These are phyloP conservation scores for Zygaena filipendulae DNA, from an alignment of 2,888 invertebrate genomes.

Conservation along the genomic window DNA sequence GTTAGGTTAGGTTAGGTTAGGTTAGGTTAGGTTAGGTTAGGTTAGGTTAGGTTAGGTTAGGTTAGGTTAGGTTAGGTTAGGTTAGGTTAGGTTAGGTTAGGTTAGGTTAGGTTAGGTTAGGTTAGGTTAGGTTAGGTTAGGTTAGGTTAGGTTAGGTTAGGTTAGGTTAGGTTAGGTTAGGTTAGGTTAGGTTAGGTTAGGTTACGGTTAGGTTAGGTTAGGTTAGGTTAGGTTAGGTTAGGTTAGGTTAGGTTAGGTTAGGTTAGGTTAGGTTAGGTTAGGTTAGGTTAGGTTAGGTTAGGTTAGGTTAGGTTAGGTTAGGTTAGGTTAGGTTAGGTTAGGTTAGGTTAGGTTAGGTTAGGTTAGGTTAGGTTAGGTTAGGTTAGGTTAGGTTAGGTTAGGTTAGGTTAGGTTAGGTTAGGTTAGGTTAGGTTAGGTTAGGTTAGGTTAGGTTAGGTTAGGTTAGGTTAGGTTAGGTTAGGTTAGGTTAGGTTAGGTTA, in stretches of 20 bases:
- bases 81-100: constrained; percentile 13
- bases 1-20: constrained; percentile 10
- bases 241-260: constrained; percentile 18
- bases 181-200: constrained; percentile 21
- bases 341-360: constrained; percentile 20
- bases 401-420: constrained; percentile 19
- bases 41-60: constrained; percentile 17
- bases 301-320: constrained; percentile 20
- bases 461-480: constrained; percentile 17
- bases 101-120: constrained; percentile 20
- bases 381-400: constrained; percentile 19
- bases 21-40: constrained; percentile 15
- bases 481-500: constrained; percentile 15
- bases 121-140: constrained; percentile 14
- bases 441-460: constrained; percentile 19
- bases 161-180: constrained; percentile 18
- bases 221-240: constrained; percentile 20
- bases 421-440: constrained; percentile 18
- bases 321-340: constrained; percentile 20
- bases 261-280: constrained; percentile 20
- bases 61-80: constrained; percentile 13
- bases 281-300: constrained; percentile 19
- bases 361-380: constrained; percentile 19
- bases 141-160: constrained; percentile 11
- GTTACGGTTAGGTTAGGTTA: constrained; percentile 21